Conservation (phyloP, 2,113 vertebrate species). For the Gallinago media region DNA sequence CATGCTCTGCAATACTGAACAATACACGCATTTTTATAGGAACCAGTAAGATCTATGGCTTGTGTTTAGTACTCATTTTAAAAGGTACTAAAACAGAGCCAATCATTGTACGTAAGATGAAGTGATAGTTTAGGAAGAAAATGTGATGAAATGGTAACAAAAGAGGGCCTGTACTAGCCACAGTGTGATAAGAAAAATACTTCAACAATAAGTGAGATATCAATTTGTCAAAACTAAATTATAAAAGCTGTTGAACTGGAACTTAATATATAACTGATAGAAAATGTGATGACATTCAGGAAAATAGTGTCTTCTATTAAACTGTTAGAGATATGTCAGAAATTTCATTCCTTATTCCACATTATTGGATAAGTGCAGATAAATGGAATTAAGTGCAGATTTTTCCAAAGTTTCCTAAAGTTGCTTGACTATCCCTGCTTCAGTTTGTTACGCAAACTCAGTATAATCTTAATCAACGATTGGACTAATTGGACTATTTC, state of each 20-base stretch:
- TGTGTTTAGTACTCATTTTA: constrained; percentile 60
- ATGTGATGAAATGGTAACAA: constrained; percentile 38
- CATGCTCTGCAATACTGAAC: constrained; percentile 28
- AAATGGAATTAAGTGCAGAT: constrained; percentile 30
- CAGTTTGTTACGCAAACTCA: background rate
- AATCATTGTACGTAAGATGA: constrained; percentile 52
- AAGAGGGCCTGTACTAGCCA: constrained; percentile 18
- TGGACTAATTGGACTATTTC: background rate
- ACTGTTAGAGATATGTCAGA: constrained; percentile 57
- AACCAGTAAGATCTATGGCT: constrained; percentile 64
- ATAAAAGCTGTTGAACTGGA: constrained; percentile 58
- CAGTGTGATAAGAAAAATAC: background rate
- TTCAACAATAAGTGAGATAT: constrained; percentile 41
- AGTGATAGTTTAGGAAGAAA: constrained; percentile 44
- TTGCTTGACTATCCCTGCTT: background rate
- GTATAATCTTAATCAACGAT: background rate
- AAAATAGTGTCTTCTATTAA: constrained; percentile 65
- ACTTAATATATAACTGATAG: constrained; percentile 25
- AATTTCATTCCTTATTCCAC: constrained; percentile 51
- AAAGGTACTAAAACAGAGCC: constrained; percentile 60
- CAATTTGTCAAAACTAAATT: constrained; percentile 70
- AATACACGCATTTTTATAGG: constrained; percentile 58
- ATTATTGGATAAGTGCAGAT: constrained; percentile 21
- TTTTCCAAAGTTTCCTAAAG: constrained; percentile 16
- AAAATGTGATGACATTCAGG: constrained; percentile 16